Percentiles rank a stretch among this genome's conserved stretches.
Conservation (phyloP, 2,797 vertebrate genomes). For the Pogonophryne albipinna region DNA sequence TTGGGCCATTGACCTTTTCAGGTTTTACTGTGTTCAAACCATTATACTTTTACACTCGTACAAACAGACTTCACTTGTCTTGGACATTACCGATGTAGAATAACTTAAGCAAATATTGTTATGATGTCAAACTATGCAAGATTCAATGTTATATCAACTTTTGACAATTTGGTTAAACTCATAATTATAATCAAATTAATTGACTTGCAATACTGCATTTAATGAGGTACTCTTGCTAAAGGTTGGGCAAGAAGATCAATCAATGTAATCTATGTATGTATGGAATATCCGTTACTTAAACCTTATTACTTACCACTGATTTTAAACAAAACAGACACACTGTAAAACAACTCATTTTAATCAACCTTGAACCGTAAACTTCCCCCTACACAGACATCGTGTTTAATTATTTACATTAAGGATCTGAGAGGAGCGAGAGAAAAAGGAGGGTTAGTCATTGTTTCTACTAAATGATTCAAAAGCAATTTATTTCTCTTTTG, state of each 20-base stretch:
- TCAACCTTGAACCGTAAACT: constrained; percentile 24
- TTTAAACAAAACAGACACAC: constrained; percentile 2
- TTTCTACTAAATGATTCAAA: constrained; percentile 72
- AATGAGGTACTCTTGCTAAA: not conserved
- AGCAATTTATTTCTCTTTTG: constrained; percentile 64
- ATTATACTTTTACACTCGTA: not conserved
- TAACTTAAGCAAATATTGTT: not conserved
- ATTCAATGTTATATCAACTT: not conserved
- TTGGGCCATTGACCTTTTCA: constrained; percentile 4
- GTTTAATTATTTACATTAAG: constrained; percentile 66
- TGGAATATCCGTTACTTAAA: constrained; percentile 21
- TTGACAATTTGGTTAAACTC: not conserved
- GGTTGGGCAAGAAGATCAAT: not conserved
- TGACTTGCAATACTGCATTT: not conserved
- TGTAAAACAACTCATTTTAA: constrained; percentile 8
- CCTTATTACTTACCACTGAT: not conserved
- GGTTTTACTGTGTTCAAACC: constrained; percentile 13
- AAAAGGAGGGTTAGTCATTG: constrained; percentile 55
- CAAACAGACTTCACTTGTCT: not conserved
- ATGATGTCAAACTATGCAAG: not conserved
- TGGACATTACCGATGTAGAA: not conserved
- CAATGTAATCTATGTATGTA: not conserved
- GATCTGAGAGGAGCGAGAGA: constrained; percentile 41
- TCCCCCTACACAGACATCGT: constrained; percentile 32
- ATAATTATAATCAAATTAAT: not conserved